Evolutionary conservation across 2,888 invertebrate species (phyloP).

Genomic region (Morpho helenor): DNA sequence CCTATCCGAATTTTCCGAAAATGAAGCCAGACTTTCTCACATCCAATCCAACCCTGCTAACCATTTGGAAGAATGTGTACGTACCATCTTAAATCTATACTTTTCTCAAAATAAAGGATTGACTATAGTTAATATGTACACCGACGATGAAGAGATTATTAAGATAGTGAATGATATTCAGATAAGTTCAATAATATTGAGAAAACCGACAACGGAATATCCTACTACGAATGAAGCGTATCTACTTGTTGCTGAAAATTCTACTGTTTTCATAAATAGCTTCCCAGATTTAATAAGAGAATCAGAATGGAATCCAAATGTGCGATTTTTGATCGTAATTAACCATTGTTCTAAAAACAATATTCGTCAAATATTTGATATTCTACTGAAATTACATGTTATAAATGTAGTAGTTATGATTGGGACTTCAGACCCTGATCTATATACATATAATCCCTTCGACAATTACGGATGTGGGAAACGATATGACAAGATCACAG

Average conservation of each 20-base stretch:
- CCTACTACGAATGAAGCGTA: constrained; percentile 31
- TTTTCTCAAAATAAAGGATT: constrained; percentile 13
- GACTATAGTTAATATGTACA: constrained; percentile 24
- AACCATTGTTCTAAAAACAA: constrained; percentile 25
- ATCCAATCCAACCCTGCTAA: background rate
- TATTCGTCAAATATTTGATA: constrained; percentile 39
- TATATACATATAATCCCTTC: constrained; percentile 54
- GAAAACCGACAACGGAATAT: background rate
- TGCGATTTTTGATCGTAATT: constrained; percentile 40
- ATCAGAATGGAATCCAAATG: constrained; percentile 42
- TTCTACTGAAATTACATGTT: constrained; percentile 37
- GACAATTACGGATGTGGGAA: constrained; percentile 54
- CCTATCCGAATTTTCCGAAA: background rate
- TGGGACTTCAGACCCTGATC: constrained; percentile 33
- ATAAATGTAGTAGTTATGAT: constrained; percentile 40
- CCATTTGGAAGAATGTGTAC: constrained; percentile 15
- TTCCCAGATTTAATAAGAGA: constrained; percentile 33
- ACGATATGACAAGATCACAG: constrained; percentile 39
- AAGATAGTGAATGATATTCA: constrained; percentile 16
- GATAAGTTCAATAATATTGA: constrained; percentile 5
- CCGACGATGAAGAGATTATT: constrained; percentile 18
- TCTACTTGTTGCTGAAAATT: constrained; percentile 32
- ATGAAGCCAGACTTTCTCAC: background rate
- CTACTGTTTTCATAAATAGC: constrained; percentile 25
- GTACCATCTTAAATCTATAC: constrained; percentile 16